phyloP scores from a whole-genome alignment of 1,140 invertebrate genomes.

The Oppia nitens region DNA sequence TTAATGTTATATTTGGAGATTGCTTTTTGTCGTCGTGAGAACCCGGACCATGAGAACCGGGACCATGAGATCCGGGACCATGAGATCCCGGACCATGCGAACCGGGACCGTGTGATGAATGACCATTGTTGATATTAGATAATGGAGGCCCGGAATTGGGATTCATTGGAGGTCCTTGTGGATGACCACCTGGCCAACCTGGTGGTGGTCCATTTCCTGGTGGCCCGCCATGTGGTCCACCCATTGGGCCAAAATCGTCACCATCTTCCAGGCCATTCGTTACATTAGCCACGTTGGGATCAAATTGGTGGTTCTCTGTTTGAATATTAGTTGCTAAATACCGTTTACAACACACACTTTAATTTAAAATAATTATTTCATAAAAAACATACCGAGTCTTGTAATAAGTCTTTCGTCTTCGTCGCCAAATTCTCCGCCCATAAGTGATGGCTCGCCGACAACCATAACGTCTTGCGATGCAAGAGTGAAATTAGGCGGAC shows the following conservation, averaged over 20 bases:
- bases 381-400: slow-evolving; percentile 38
- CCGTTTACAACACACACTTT: not conserved
- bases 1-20: not conserved
- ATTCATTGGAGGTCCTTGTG: not conserved
- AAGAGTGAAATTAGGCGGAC: slow-evolving; percentile 69
- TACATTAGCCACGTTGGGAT: slow-evolving; percentile 42
- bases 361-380: not conserved
- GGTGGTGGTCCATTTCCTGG: not conserved
- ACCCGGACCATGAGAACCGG: not conserved
- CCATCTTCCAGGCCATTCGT: slow-evolving; percentile 21
- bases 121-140: too few relatives aligned
- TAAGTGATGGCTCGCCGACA: slow-evolving; percentile 92
- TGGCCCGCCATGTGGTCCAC: not conserved
- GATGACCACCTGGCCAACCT: slow-evolving; percentile 14
- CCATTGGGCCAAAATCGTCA: slow-evolving; percentile 17
- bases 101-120: too few relatives aligned
- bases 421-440: slow-evolving; percentile 98
- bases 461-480: slow-evolving; percentile 98
- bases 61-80: not conserved
- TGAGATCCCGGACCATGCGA: too few relatives aligned
- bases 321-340: not conserved
- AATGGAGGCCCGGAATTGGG: not conserved
- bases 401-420: slow-evolving; percentile 96
- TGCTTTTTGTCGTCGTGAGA: not conserved
- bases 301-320: slow-evolving; percentile 88